Evolutionary conservation across 2,888 invertebrate genomes (phyloP).

Genomic region (Pimpla rufipes): DNA sequence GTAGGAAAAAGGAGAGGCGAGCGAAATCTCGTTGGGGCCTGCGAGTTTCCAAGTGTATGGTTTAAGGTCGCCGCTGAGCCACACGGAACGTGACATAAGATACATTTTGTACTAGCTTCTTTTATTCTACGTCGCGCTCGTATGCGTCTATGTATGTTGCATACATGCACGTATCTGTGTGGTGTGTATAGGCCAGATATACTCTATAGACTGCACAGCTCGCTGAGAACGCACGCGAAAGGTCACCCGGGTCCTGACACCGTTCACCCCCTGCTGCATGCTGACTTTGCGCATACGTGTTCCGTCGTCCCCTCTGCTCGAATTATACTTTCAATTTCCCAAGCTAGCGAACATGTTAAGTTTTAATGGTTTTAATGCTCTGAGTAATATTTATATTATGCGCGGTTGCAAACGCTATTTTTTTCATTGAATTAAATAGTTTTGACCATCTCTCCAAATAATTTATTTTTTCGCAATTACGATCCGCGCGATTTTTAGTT

Average conservation of each 20-base stretch:
- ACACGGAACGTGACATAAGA: constrained; percentile 46
- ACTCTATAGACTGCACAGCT: constrained; percentile 38
- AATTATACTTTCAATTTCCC: constrained; percentile 53
- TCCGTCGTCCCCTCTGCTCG: constrained; percentile 38
- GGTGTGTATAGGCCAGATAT: neutral
- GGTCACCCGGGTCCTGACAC: constrained; percentile 51
- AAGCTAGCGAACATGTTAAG: constrained; percentile 19
- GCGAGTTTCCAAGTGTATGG: constrained; percentile 43
- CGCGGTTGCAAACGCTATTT: neutral
- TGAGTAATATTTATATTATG: neutral
- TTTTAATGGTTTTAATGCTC: constrained; percentile 24
- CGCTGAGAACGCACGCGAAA: constrained; percentile 55
- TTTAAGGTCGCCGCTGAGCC: constrained; percentile 43
- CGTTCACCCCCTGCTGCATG: constrained; percentile 42
- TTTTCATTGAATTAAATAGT: neutral
- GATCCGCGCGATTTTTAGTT: no score
- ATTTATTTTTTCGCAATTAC: no score
- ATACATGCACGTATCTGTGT: neutral
- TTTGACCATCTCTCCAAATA: no score
- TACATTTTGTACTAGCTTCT: constrained; percentile 30
- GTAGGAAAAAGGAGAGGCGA: constrained; percentile 17
- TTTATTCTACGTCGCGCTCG: constrained; percentile 9
- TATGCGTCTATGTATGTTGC: neutral
- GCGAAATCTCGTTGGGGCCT: constrained; percentile 11
- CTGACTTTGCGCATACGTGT: constrained; percentile 56